These are phyloP conservation scores for Spermophilus dauricus DNA, from an alignment of 2,113 vertebrate genomes.

Conservation along the genomic window DNA sequence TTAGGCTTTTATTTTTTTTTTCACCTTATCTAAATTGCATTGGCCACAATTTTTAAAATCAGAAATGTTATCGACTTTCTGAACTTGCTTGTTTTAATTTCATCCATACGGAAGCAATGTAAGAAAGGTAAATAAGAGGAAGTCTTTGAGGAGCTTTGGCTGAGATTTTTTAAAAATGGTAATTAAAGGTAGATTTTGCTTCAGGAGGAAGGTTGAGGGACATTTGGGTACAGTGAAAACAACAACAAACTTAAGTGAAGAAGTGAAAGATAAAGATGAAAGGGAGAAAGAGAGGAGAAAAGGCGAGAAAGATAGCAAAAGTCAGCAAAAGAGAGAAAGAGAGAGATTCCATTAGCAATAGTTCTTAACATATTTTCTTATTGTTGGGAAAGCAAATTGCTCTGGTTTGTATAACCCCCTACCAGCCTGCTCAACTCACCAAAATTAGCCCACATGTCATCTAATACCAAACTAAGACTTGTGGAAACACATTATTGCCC, in stretches of 20 bases:
- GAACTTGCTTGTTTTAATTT: constrained; percentile 30
- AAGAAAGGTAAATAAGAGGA: constrained; percentile 33
- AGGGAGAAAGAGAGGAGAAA: neutral
- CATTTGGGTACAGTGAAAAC: constrained; percentile 6
- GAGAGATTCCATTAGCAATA: constrained; percentile 28
- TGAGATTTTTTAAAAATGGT: constrained; percentile 56
- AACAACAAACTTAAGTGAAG: constrained; percentile 12
- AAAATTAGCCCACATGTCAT: constrained; percentile 73
- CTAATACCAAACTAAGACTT: constrained; percentile 75
- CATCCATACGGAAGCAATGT: constrained; percentile 41
- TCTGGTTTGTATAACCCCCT: constrained; percentile 81
- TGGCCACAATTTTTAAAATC: constrained; percentile 33
- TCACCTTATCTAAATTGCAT: constrained; percentile 70
- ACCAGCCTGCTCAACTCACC: constrained; percentile 72
- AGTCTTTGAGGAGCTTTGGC: constrained; percentile 6
- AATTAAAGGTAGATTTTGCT: constrained; percentile 41
- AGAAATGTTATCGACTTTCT: constrained; percentile 55
- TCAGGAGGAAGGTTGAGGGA: constrained; percentile 8
- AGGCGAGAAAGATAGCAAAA: neutral
- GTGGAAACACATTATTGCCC: constrained; percentile 71
- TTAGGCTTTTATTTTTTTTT: constrained; percentile 17
- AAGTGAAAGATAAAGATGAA: neutral
- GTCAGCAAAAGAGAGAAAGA: neutral
- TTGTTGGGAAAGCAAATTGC: constrained; percentile 78
- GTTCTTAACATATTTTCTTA: constrained; percentile 77